Percentiles rank a stretch among this genome's conserved stretches.
These are phyloP conservation scores for Drosophila buzzatii DNA, from an alignment of 2,888 invertebrate genomes.

Conservation along the genomic window DNA sequence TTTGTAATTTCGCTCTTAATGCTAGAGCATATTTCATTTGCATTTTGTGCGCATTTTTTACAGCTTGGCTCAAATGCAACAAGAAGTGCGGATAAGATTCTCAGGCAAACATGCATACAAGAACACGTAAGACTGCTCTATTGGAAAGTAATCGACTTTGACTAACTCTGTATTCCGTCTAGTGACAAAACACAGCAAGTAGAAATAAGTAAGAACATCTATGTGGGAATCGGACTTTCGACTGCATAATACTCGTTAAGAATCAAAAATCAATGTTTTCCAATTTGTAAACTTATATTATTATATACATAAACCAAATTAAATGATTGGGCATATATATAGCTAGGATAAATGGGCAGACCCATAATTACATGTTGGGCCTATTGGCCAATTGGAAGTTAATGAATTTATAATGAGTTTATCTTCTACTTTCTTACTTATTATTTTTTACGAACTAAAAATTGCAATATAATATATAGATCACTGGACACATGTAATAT, in stretches of 20 bases:
- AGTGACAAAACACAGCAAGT: neutral
- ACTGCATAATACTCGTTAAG: neutral
- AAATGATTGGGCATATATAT: too few relatives aligned
- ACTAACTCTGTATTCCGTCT: neutral
- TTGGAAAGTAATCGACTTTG: neutral
- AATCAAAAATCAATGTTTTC: neutral
- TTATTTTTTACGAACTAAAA: too few relatives aligned
- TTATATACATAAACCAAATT: too few relatives aligned
- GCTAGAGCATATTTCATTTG: constrained; percentile 65
- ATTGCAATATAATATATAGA: neutral
- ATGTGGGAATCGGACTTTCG: neutral
- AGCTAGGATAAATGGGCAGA: too few relatives aligned
- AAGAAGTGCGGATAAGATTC: constrained; percentile 4
- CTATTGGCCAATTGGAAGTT: too few relatives aligned
- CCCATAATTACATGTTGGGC: too few relatives aligned
- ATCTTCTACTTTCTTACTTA: neutral
- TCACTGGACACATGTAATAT: neutral
- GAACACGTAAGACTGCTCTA: constrained; percentile 2
- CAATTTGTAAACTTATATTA: neutral
- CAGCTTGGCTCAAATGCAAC: constrained; percentile 17
- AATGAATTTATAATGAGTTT: neutral
- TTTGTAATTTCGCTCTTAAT: constrained; percentile 66
- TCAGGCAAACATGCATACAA: neutral
- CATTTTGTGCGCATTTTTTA: constrained; percentile 53
- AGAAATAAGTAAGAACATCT: neutral